These are phyloP conservation scores for Chascanopsetta lugubris DNA, from an alignment of 2,113 vertebrate species.

Conservation along the genomic window DNA sequence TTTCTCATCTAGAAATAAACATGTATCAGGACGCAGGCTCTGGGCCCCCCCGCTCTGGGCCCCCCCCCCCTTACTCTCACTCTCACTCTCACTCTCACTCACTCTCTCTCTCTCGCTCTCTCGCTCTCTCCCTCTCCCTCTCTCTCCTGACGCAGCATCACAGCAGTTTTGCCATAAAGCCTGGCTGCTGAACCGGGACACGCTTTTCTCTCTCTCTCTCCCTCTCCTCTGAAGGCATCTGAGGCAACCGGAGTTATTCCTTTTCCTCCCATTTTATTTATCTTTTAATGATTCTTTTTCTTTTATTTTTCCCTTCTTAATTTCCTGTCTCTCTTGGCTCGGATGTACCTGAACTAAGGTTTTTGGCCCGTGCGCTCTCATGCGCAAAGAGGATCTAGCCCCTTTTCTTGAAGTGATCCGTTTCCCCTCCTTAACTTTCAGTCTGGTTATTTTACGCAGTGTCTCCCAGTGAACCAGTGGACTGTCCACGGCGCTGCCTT, in stretches of 20 bases:
- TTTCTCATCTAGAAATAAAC: conserved; percentile 1
- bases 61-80: no score
- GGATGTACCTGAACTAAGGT: conserved; percentile 32
- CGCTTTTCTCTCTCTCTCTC: neutral
- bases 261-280: conserved; percentile 11
- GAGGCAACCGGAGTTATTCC: conserved; percentile 30
- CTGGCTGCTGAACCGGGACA: conserved; percentile 59
- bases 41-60: no score
- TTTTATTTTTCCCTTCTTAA: neutral
- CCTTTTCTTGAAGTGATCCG: conserved; percentile 16
- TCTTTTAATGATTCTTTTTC: neutral
- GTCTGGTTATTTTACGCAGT: neutral
- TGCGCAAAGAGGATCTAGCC: conserved; percentile 8
- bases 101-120: no score
- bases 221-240: conserved; percentile 11
- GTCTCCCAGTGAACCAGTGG: conserved; percentile 14
- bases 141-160: conserved; percentile 50
- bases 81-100: no score
- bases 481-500: neutral
- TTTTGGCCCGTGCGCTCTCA: conserved; percentile 5
- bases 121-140: no score
- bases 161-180: conserved; percentile 7
- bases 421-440: neutral
- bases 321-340: conserved; percentile 13
- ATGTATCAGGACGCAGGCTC: conserved; percentile 20